Evolutionary conservation across 1,140 invertebrate genomes (phyloP).

Genomic region (Diorhabda carinulata): DNA sequence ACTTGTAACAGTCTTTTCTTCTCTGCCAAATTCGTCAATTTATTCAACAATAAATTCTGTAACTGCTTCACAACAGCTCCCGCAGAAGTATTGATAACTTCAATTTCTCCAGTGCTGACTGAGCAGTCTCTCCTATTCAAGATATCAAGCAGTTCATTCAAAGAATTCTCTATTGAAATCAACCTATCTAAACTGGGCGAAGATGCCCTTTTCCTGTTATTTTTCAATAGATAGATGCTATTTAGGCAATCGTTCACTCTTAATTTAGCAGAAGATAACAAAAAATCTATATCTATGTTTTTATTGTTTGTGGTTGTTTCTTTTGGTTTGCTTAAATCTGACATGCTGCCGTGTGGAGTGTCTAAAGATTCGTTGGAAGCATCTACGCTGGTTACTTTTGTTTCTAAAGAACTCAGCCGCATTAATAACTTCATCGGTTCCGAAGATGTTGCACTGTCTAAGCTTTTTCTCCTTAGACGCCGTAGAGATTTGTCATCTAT

Average conservation of each 20-base stretch:
- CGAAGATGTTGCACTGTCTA: slow-evolving; percentile 70
- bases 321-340: slow-evolving; percentile 30
- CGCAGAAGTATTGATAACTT: slow-evolving; percentile 56
- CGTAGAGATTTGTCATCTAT: slow-evolving; percentile 51
- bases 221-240: slow-evolving; percentile 34
- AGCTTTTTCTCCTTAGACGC: slow-evolving; percentile 63
- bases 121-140: slow-evolving; percentile 53
- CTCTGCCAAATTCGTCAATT: slow-evolving; percentile 61
- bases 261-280: slow-evolving; percentile 32
- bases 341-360: slow-evolving; percentile 46
- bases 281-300: slow-evolving; percentile 20
- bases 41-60: slow-evolving; percentile 60
- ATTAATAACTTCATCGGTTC: slow-evolving; percentile 76
- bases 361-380: slow-evolving; percentile 55
- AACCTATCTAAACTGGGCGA: slow-evolving; percentile 42
- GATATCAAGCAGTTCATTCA: slow-evolving; percentile 56
- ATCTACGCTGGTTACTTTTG: slow-evolving; percentile 62
- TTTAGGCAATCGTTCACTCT: slow-evolving; percentile 42
- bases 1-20: slow-evolving; percentile 55
- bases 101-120: slow-evolving; percentile 46
- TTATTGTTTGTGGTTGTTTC: slow-evolving; percentile 21
- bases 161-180: slow-evolving; percentile 55
- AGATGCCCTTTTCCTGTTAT: slow-evolving; percentile 23
- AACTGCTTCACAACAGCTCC: slow-evolving; percentile 59
- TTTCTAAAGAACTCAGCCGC: slow-evolving; percentile 67